These are phyloP conservation scores for Megaceryle alcyon DNA, from an alignment of 2,797 vertebrate species.

Conservation along the genomic window DNA sequence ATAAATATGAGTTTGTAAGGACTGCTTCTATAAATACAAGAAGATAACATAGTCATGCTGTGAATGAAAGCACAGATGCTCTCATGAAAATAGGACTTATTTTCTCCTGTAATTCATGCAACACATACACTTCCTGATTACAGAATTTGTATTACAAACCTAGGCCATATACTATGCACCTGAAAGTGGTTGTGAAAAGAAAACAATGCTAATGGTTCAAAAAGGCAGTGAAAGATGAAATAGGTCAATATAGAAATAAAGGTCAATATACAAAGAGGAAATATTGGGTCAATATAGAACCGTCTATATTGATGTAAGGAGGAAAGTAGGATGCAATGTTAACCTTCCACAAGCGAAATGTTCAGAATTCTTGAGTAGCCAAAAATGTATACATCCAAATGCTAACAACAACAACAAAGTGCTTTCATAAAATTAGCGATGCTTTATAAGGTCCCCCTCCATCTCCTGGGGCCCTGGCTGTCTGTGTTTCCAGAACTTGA, in stretches of 20 bases:
- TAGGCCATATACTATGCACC: neutral
- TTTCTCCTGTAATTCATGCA: neutral
- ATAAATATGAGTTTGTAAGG: neutral
- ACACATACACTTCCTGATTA: neutral
- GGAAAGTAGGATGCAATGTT: neutral
- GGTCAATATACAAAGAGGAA: neutral
- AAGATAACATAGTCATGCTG: neutral
- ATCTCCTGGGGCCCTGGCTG: neutral
- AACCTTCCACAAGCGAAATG: neutral
- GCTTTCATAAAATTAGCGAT: accelerated
- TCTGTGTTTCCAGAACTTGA: neutral
- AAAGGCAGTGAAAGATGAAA: neutral
- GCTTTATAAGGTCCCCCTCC: neutral
- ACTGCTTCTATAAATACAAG: neutral
- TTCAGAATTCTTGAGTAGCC: neutral
- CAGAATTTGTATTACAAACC: neutral
- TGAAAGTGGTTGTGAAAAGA: neutral
- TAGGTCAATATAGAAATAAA: neutral
- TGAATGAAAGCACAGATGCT: neutral
- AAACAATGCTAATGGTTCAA: neutral
- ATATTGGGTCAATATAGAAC: neutral
- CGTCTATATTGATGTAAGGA: neutral
- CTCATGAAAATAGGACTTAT: neutral
- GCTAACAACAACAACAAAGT: neutral
- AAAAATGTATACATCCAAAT: neutral